These are phyloP conservation scores for Holotrichia oblita DNA, from an alignment of 1,140 invertebrate species.

Conservation along the genomic window DNA sequence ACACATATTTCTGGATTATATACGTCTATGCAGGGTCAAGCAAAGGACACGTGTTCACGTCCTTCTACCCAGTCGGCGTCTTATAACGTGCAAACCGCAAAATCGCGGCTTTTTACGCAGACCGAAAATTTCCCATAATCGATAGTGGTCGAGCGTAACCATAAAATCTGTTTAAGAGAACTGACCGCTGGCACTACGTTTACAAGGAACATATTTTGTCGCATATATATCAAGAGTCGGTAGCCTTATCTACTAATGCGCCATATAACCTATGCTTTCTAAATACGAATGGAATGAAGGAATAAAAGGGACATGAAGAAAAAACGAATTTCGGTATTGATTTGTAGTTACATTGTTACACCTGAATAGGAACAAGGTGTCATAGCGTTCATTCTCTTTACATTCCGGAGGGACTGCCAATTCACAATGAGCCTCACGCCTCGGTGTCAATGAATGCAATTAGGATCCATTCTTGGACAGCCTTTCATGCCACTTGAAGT, in stretches of 20 bases:
- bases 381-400: constrained; percentile 49
- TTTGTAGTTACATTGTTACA: constrained; percentile 47
- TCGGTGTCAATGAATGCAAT: constrained; percentile 55
- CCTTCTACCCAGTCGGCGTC: background rate
- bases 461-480: constrained; percentile 50
- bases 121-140: constrained; percentile 34
- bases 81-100: constrained; percentile 31
- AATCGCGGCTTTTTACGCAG: constrained; percentile 41
- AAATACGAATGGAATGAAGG: constrained; percentile 18
- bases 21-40: background rate
- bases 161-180: background rate
- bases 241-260: constrained; percentile 34
- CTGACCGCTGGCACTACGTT: background rate
- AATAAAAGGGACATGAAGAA: background rate
- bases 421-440: constrained; percentile 53
- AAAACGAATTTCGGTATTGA: constrained; percentile 42
- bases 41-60: constrained; percentile 24
- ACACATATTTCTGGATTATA: constrained; percentile 27
- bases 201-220: background rate
- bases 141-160: constrained; percentile 42
- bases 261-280: constrained; percentile 38
- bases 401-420: constrained; percentile 41
- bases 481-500: constrained; percentile 35
- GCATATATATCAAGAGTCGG: constrained; percentile 20
- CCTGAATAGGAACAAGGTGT: constrained; percentile 52